Conservation (phyloP, 1,140 invertebrate genomes). For the Heterodera schachtii region DNA sequence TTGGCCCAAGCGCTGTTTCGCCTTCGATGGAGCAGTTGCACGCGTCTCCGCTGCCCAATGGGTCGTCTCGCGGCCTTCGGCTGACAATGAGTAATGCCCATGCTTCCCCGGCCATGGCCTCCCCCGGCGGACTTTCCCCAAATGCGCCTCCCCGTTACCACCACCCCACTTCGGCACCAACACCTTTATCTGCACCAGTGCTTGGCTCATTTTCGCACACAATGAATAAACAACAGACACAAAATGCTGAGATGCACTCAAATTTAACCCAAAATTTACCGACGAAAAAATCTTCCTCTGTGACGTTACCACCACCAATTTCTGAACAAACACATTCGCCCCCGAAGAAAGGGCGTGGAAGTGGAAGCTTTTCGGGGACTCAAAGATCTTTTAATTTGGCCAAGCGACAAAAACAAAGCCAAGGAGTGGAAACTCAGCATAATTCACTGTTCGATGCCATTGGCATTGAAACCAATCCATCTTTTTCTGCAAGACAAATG, state of each 20-base stretch:
- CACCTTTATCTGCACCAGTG: neutral
- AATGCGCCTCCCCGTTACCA: neutral
- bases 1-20: neutral
- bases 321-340: constrained; percentile 6
- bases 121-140: neutral
- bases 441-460: neutral
- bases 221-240: neutral
- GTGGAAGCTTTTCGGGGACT: neutral
- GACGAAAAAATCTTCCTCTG: neutral
- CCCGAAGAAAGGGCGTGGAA: neutral
- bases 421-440: neutral
- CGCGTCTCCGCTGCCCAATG: neutral
- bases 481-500: neutral
- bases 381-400: neutral
- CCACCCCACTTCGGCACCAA: neutral
- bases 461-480: neutral
- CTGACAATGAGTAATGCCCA: neutral
- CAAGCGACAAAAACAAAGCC: neutral
- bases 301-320: neutral
- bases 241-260: neutral
- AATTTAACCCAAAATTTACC: neutral
- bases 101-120: neutral
- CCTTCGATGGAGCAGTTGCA: neutral
- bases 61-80: neutral
- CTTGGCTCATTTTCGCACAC: neutral